phyloP scores from a whole-genome alignment of 1,140 invertebrate species.

The Lineus longissimus region DNA sequence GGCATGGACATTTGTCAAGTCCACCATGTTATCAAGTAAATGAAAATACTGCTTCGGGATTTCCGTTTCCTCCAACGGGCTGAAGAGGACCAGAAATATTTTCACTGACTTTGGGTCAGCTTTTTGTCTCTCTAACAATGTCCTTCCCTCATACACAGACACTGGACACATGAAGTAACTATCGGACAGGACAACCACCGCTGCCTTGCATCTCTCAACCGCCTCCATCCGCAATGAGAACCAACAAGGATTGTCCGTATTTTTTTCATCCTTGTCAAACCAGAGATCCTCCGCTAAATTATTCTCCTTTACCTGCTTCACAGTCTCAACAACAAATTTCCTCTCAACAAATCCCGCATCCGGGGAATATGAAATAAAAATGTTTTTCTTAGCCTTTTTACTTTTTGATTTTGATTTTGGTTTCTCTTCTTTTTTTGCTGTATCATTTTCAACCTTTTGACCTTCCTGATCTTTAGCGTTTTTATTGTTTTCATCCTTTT shows the following conservation, averaged over 20 bases:
- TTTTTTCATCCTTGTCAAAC: conserved; percentile 52
- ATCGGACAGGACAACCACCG: conserved; percentile 44
- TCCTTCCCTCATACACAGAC: conserved; percentile 47
- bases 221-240: conserved; percentile 49
- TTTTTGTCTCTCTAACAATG: conserved; percentile 40
- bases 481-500: conserved; percentile 1
- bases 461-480: background rate
- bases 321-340: conserved; percentile 47
- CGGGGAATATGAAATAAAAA: conserved; percentile 51
- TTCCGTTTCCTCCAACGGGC: conserved; percentile 34
- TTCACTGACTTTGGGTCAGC: conserved; percentile 30
- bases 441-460: background rate
- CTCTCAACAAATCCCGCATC: conserved; percentile 49
- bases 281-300: conserved; percentile 49
- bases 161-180: conserved; percentile 49
- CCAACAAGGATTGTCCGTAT: conserved; percentile 47
- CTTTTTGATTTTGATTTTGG: background rate
- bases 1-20: conserved; percentile 30
- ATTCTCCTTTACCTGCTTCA: conserved; percentile 48
- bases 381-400: conserved; percentile 38
- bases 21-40: conserved; percentile 32
- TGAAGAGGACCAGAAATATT: conserved; percentile 41
- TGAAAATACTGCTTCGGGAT: conserved; percentile 35
- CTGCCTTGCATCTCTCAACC: conserved; percentile 45
- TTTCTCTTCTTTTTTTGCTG: background rate